phyloP scores from a whole-genome alignment of 2,797 vertebrate species.

The Rhynchonycteris naso region DNA sequence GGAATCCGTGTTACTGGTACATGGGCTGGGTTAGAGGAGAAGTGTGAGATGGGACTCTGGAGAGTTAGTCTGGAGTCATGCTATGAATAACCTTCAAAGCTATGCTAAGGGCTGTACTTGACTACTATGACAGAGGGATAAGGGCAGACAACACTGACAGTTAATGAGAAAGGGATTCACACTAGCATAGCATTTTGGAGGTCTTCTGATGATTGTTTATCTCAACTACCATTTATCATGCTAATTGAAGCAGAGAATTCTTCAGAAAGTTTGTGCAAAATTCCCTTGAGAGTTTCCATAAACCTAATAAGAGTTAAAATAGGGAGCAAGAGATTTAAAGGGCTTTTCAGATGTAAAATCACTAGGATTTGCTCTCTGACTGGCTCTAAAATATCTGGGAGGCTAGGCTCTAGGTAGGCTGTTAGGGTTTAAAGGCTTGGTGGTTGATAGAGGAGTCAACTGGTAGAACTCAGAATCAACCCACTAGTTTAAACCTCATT shows the following conservation, averaged over 20 bases:
- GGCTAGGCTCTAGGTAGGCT: neutral
- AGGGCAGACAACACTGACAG: neutral
- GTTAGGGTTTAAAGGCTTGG: neutral
- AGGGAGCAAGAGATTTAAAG: neutral
- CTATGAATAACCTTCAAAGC: neutral
- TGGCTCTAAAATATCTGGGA: neutral
- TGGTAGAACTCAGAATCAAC: neutral
- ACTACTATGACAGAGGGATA: neutral
- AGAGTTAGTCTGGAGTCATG: neutral
- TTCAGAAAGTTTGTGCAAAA: neutral
- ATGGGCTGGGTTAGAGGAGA: neutral
- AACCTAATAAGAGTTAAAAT: neutral
- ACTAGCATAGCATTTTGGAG: neutral
- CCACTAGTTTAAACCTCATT: neutral
- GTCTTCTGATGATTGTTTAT: neutral
- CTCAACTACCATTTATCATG: neutral
- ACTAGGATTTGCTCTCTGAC: neutral
- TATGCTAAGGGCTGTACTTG: neutral
- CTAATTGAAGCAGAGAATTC: neutral
- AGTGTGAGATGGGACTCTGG: neutral
- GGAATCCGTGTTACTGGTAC: too few species aligned
- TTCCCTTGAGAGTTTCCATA: too few species aligned
- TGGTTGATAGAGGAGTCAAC: neutral
- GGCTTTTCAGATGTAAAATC: neutral
- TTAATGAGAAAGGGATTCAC: neutral